A percentile compares a stretch with the other conserved stretches of the same genome.
These are phyloP conservation scores for Hypsopygia costalis DNA, from an alignment of 2,888 invertebrate species.

Conservation along the genomic window DNA sequence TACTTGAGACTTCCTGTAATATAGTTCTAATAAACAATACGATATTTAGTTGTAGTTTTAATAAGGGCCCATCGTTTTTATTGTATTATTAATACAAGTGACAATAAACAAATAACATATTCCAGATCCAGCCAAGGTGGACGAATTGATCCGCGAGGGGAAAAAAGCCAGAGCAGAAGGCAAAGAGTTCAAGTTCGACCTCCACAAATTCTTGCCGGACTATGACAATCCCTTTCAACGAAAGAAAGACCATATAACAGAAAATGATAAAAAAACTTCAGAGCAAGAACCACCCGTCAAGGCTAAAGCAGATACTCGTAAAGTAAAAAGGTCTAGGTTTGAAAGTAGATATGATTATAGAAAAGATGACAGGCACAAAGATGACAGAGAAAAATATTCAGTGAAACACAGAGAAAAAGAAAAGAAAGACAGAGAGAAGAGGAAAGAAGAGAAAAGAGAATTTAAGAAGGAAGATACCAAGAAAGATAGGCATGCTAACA, in stretches of 20 bases:
- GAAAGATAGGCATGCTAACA: neutral
- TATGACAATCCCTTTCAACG: constrained; percentile 72
- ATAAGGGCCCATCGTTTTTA: no score
- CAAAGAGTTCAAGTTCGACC: constrained; percentile 65
- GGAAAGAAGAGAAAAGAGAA: constrained; percentile 22
- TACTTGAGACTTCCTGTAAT: no score
- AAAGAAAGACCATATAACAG: constrained; percentile 39
- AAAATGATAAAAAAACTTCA: constrained; percentile 23
- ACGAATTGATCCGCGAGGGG: constrained; percentile 65
- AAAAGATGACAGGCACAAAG: constrained; percentile 28
- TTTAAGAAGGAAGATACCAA: constrained; percentile 18
- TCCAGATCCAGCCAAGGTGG: constrained; percentile 62
- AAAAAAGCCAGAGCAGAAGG: constrained; percentile 66
- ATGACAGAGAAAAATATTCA: constrained; percentile 28
- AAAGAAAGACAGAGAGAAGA: constrained; percentile 25
- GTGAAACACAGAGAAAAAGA: constrained; percentile 26
- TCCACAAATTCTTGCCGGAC: constrained; percentile 61
- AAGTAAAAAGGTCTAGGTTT: constrained; percentile 25
- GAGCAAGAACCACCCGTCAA: constrained; percentile 28
- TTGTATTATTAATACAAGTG: no score
- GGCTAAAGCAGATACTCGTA: constrained; percentile 26
- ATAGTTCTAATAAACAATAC: no score
- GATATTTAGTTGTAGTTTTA: no score
- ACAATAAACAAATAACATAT: no score
- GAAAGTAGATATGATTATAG: constrained; percentile 24